Percentiles rank a stretch among this genome's conserved stretches.
phyloP scores from a whole-genome alignment of 2,888 invertebrate species.

The Ormyrus pomaceus region DNA sequence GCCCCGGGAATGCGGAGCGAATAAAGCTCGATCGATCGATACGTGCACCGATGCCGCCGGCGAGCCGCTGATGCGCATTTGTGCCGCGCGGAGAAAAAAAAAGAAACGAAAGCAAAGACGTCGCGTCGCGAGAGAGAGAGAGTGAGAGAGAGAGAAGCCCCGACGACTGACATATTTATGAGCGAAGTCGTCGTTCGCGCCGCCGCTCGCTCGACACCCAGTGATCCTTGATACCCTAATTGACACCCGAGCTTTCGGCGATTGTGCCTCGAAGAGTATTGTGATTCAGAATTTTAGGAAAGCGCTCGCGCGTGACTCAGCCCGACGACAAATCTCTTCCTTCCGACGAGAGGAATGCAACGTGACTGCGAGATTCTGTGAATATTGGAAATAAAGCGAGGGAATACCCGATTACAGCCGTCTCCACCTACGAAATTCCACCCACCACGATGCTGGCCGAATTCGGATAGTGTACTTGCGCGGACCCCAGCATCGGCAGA shows the following conservation, averaged over 20 bases:
- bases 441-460: not conserved
- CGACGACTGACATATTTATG: constrained; percentile 16
- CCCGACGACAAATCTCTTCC: not conserved
- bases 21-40: not conserved
- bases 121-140: too few species aligned
- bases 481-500: not conserved
- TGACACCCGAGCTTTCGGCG: too few species aligned
- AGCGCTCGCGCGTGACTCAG: too few species aligned
- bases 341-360: not conserved
- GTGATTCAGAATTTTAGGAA: not conserved
- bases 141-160: not conserved
- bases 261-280: too few species aligned
- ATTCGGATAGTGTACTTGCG: constrained; percentile 30
- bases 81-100: too few species aligned
- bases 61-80: not conserved
- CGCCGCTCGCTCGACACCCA: too few species aligned
- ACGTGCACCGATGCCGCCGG: not conserved
- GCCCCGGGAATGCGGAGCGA: not conserved
- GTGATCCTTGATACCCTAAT: too few species aligned
- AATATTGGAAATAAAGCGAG: constrained; percentile 26
- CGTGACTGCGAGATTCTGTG: not conserved
- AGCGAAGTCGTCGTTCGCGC: not conserved
- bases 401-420: constrained; percentile 17
- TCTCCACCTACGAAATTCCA: not conserved
- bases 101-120: too few species aligned